A percentile compares a stretch with the other conserved stretches of the same genome.
Evolutionary conservation across 2,113 vertebrate species (phyloP).

Genomic region (Pterocles orientalis): DNA sequence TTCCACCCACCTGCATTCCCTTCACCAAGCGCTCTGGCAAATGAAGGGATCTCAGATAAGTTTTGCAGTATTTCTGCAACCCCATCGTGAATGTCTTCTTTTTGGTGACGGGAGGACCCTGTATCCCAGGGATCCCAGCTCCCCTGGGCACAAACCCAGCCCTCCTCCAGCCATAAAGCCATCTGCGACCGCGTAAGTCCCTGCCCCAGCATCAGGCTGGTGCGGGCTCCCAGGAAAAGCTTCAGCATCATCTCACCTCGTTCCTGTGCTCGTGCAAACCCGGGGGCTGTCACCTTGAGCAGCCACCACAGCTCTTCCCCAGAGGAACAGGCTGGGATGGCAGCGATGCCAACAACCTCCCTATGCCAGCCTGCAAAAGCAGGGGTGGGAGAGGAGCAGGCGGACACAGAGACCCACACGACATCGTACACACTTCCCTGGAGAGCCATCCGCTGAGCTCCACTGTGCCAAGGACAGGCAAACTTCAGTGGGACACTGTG

Average conservation of each 20-base stretch:
- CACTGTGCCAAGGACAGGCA: accelerated
- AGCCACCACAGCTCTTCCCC: neutral
- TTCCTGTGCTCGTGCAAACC: neutral
- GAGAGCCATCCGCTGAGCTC: neutral
- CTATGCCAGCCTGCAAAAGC: neutral
- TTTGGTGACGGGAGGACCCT: neutral
- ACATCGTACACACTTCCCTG: neutral
- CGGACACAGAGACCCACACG: accelerated
- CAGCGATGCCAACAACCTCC: accelerated
- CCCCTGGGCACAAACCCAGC: accelerated
- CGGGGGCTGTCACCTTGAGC: neutral
- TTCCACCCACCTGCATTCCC: neutral
- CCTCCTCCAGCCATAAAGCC: neutral
- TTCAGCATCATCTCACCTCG: neutral
- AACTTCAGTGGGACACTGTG: neutral
- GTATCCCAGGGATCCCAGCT: neutral
- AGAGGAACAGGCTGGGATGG: neutral
- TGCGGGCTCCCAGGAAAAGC: accelerated
- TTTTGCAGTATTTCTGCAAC: neutral
- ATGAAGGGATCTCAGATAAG: neutral
- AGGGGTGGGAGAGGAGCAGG: neutral
- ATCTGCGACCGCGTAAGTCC: accelerated
- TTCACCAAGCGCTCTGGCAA: neutral
- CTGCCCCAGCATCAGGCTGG: neutral
- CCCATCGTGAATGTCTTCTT: accelerated